A percentile compares a stretch with the other conserved stretches of the same genome.
These are phyloP conservation scores for Scaptomyza parva DNA, from an alignment of 2,888 invertebrate species.

Conservation along the genomic window DNA sequence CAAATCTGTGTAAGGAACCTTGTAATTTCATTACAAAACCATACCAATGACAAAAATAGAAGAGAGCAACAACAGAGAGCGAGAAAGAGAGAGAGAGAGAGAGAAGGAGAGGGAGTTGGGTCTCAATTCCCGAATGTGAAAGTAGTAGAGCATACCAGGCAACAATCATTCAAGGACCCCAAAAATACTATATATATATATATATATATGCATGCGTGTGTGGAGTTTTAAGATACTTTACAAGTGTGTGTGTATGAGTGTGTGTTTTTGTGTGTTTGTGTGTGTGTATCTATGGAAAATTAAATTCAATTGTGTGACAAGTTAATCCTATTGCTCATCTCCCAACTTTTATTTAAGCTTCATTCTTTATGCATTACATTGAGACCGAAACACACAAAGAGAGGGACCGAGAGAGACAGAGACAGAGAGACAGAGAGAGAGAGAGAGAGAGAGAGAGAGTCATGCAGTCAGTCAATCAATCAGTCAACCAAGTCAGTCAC, in stretches of 20 bases:
- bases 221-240: conserved; percentile 54
- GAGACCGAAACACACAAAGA: conserved; percentile 22
- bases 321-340: conserved; percentile 83
- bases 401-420: background rate
- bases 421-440: background rate
- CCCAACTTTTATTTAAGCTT: conserved; percentile 80
- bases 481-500: conserved; percentile 38
- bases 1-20: conserved; percentile 64
- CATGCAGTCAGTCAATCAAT: conserved; percentile 63
- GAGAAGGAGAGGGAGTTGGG: conserved; percentile 3
- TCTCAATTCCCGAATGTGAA: conserved; percentile 70
- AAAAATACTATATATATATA: conserved; percentile 22
- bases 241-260: conserved; percentile 29
- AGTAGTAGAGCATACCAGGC: conserved; percentile 54
- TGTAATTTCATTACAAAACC: conserved; percentile 74
- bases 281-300: conserved; percentile 75
- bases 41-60: conserved; percentile 46
- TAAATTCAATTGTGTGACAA: conserved; percentile 84
- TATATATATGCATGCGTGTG: conserved; percentile 1
- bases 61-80: background rate
- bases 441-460: conserved; percentile 23
- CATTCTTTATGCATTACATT: conserved; percentile 80
- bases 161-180: conserved; percentile 12
- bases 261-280: conserved; percentile 35
- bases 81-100: background rate